Conservation (phyloP, 2,797 vertebrate species). For the Channa striata region DNA sequence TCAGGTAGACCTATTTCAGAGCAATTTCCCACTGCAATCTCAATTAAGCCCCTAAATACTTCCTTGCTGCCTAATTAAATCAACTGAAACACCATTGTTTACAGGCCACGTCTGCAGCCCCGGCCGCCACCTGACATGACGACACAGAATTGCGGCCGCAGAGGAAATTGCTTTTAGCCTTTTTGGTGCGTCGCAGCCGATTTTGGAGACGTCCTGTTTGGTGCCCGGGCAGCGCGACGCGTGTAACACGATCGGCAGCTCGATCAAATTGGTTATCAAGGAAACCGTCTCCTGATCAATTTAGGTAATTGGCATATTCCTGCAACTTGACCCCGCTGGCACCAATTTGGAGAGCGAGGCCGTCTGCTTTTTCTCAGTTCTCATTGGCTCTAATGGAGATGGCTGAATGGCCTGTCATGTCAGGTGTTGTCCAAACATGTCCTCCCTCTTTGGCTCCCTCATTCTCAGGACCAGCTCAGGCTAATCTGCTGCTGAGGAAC, state of each 20-base stretch:
- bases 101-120: slow-evolving; percentile 83
- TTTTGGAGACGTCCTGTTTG: slow-evolving; percentile 73
- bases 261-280: slow-evolving; percentile 98
- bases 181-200: slow-evolving; percentile 86
- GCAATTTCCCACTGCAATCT: slow-evolving; percentile 95
- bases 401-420: slow-evolving; percentile 88
- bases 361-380: slow-evolving; percentile 95
- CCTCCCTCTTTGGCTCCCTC: slow-evolving; percentile 27
- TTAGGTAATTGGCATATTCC: slow-evolving; percentile 99
- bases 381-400: slow-evolving; percentile 93
- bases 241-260: slow-evolving; percentile 94
- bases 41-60: slow-evolving; percentile 96
- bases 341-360: slow-evolving; percentile 88
- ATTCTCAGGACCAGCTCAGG: slow-evolving; percentile 32
- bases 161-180: slow-evolving; percentile 81
- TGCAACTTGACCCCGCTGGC: slow-evolving; percentile 93
- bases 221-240: slow-evolving; percentile 29
- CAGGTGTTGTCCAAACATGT: slow-evolving; percentile 79
- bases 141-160: slow-evolving; percentile 74
- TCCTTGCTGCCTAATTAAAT: slow-evolving; percentile 96
- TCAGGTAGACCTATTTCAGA: slow-evolving; percentile 84
- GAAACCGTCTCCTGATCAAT: slow-evolving; percentile 98
- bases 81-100: slow-evolving; percentile 95
- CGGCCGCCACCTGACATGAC: slow-evolving; percentile 79
- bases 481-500: slow-evolving; percentile 61